A percentile compares a stretch with the other conserved stretches of the same genome.
phyloP scores from a whole-genome alignment of 2,888 invertebrate genomes.

The Dryadula phaetusa region DNA sequence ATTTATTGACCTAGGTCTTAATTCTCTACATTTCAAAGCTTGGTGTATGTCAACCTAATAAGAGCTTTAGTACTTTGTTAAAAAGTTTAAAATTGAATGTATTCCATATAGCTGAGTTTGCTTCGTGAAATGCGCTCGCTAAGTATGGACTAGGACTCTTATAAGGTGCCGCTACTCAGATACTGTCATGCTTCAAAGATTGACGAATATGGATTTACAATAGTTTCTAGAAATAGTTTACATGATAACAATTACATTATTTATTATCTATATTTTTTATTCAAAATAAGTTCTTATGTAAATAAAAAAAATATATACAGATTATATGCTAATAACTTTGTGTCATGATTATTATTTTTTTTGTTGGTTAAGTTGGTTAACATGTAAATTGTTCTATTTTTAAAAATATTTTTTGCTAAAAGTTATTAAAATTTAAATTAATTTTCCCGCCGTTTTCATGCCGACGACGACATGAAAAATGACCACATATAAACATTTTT shows the following conservation, averaged over 20 bases:
- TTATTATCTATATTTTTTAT: background rate
- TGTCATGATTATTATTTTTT: too few species aligned
- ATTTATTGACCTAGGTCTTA: constrained; percentile 47
- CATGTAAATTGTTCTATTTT: too few species aligned
- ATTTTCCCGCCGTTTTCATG: constrained; percentile 1
- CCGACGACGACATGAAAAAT: background rate
- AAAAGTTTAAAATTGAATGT: constrained; percentile 31
- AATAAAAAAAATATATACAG: too few species aligned
- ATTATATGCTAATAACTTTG: too few species aligned
- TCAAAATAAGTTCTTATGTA: too few species aligned
- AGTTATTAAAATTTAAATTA: constrained; percentile 1
- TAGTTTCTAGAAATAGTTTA: constrained; percentile 3
- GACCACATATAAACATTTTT: constrained; percentile 16
- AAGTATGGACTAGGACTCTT: constrained; percentile 46
- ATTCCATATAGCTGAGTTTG: constrained; percentile 40
- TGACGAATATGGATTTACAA: constrained; percentile 26
- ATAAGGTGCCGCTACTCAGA: constrained; percentile 47
- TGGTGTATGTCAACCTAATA: constrained; percentile 5
- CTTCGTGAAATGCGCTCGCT: constrained; percentile 43
- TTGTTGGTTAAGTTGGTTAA: background rate
- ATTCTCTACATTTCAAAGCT: constrained; percentile 28
- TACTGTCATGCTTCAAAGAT: constrained; percentile 45
- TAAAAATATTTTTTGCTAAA: background rate
- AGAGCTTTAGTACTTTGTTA: background rate
- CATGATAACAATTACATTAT: background rate